phyloP scores from a whole-genome alignment of 2,888 invertebrate species.

The Stenoptilia bipunctidactyla region DNA sequence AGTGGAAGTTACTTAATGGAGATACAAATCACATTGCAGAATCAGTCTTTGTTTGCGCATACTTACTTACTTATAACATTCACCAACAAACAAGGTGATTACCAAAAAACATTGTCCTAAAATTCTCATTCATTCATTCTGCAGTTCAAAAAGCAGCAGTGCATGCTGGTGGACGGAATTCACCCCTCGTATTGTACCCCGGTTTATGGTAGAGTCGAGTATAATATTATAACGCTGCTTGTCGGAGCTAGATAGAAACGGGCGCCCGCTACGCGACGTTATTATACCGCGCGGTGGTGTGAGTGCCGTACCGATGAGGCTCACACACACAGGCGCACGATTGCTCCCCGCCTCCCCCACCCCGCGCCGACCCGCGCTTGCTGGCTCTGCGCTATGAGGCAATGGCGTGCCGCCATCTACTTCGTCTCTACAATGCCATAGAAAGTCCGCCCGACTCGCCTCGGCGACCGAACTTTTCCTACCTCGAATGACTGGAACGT shows the following conservation, averaged over 20 bases:
- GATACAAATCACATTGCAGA: too few species aligned
- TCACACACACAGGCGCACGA: slow-evolving; percentile 28
- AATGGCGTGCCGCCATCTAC: slow-evolving; percentile 64
- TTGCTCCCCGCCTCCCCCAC: slow-evolving; percentile 17
- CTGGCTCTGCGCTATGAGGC: slow-evolving; percentile 47
- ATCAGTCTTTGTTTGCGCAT: too few species aligned
- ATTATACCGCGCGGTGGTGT: slow-evolving; percentile 39
- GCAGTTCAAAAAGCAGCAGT: too few species aligned
- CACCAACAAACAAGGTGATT: too few species aligned
- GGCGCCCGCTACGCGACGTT: slow-evolving; percentile 53
- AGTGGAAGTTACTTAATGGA: too few species aligned
- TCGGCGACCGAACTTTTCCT: slow-evolving; percentile 63
- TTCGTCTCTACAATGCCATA: slow-evolving; percentile 67
- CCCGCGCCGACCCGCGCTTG: slow-evolving; percentile 23
- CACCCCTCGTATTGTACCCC: slow-evolving; percentile 51
- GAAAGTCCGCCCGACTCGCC: slow-evolving; percentile 65
- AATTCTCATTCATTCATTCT: too few species aligned
- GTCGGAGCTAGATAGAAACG: slow-evolving; percentile 46
- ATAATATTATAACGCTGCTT: slow-evolving; percentile 39
- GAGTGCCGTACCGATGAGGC: slow-evolving; percentile 26
- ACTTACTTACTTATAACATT: too few species aligned
- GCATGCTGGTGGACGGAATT: slow-evolving; percentile 20
- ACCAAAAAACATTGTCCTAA: too few species aligned
- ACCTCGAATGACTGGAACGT: slow-evolving; percentile 44
- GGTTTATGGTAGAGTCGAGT: slow-evolving; percentile 41